Percentiles rank a stretch among this genome's conserved stretches.
phyloP scores from a whole-genome alignment of 35 echinoderm and acorn worm genomes.

The Ptychodera flava region DNA sequence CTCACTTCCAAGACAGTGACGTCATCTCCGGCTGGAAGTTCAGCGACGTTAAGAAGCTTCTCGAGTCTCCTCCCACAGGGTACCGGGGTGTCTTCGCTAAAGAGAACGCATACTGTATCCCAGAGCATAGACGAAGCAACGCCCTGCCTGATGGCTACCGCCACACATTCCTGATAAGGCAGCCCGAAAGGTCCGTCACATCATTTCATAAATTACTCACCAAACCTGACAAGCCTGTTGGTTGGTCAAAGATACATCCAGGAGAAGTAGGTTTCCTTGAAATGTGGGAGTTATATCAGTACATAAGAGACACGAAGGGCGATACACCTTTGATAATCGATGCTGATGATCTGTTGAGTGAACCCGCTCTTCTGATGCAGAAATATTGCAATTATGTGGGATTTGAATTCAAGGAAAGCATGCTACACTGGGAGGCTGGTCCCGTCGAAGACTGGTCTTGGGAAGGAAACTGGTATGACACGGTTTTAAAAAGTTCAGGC shows the following conservation, averaged over 20 bases:
- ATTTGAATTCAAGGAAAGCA: constrained; percentile 39
- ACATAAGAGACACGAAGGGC: constrained; percentile 13
- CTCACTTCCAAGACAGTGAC: not conserved
- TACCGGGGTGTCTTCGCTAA: not conserved
- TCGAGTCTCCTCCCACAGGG: not conserved
- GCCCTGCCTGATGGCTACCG: constrained; percentile 31
- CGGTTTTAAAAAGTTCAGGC: not conserved
- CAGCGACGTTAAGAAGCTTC: not conserved
- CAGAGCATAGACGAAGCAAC: not conserved
- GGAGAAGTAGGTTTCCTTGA: not conserved
- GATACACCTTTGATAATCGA: constrained; percentile 56
- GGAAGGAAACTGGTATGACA: not conserved
- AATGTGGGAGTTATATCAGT: constrained; percentile 2
- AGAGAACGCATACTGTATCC: not conserved
- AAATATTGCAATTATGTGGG: constrained; percentile 53
- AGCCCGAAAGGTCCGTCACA: constrained; percentile 10
- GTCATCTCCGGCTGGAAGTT: not conserved
- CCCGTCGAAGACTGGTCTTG: not conserved
- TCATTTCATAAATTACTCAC: not conserved
- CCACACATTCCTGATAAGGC: constrained; percentile 33
- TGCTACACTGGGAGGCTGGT: constrained; percentile 53
- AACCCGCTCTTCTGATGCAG: constrained; percentile 43
- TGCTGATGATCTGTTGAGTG: constrained; percentile 48
- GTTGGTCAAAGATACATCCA: not conserved
- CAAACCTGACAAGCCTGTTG: not conserved